Conservation (phyloP, 37 sponge, comb jelly and placozoan genomes). For the Theonella swinhoei region DNA sequence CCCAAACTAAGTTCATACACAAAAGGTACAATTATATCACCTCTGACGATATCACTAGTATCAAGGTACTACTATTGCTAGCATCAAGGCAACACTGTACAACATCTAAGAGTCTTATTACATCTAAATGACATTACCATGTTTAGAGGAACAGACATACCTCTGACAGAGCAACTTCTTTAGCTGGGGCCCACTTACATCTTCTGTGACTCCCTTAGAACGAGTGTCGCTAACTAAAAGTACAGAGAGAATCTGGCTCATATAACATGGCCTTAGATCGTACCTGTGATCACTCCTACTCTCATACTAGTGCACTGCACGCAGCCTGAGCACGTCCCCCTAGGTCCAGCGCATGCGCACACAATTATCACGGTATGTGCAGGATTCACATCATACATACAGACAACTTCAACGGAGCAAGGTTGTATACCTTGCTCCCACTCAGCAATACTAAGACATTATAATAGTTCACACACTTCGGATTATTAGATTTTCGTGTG, state of each 20-base stretch:
- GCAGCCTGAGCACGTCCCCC: neutral
- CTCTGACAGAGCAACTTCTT: slow-evolving; percentile 11
- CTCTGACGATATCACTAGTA: neutral
- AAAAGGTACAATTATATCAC: neutral
- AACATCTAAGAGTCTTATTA: neutral
- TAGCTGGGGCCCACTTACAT: slow-evolving; percentile 87
- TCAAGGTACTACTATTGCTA: too few species aligned
- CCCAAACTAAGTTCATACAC: neutral
- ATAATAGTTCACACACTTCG: too few species aligned
- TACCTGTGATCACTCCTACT: slow-evolving; percentile 19
- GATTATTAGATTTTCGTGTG: too few species aligned
- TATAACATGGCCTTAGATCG: too few species aligned
- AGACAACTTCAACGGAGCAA: too few species aligned
- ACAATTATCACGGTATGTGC: too few species aligned
- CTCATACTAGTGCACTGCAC: too few species aligned
- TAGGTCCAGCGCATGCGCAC: neutral
- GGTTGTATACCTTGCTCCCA: too few species aligned
- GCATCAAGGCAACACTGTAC: too few species aligned
- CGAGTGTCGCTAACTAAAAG: slow-evolving; percentile 90
- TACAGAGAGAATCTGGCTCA: neutral
- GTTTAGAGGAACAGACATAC: neutral
- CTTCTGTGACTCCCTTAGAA: slow-evolving; percentile 67
- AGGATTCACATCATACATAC: too few species aligned
- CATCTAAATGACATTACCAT: neutral
- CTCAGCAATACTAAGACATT: too few species aligned